Evolutionary conservation across 2,797 vertebrate genomes (phyloP).

Genomic region (Coracias cyanogaster): DNA sequence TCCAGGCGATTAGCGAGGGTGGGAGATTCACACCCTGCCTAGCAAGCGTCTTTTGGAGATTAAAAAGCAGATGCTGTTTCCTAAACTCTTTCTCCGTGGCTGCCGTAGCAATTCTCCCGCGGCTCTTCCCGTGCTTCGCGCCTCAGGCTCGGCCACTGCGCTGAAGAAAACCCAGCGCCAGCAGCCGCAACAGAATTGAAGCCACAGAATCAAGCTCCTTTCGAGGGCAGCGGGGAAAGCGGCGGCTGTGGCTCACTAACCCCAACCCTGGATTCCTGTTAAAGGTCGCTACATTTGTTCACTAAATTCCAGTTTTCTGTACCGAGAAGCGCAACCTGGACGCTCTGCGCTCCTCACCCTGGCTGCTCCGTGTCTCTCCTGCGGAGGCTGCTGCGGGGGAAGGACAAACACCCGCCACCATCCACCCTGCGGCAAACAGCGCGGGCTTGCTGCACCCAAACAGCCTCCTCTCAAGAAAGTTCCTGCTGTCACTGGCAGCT

Average conservation of each 20-base stretch:
- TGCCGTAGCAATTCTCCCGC: not conserved
- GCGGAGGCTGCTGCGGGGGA: not conserved
- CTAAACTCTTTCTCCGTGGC: not conserved
- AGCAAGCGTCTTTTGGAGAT: not conserved
- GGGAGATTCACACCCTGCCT: not conserved
- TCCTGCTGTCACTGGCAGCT: not conserved
- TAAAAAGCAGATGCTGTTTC: not conserved
- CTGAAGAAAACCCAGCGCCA: not conserved
- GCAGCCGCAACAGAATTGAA: not conserved
- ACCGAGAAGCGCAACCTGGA: not conserved
- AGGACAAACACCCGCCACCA: accelerated
- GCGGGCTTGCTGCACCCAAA: accelerated
- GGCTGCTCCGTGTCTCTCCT: too few relatives aligned
- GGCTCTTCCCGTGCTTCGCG: too few relatives aligned
- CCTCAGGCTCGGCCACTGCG: not conserved
- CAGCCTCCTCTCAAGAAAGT: not conserved
- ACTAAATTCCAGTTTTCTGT: not conserved
- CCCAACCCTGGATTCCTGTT: not conserved
- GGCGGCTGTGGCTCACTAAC: not conserved
- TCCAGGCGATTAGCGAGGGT: not conserved
- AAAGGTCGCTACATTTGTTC: not conserved
- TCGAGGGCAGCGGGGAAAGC: not conserved
- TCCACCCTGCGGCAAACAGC: accelerated
- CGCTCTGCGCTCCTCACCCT: not conserved
- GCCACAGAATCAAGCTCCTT: not conserved